Evolutionary conservation across 2,113 vertebrate species (phyloP).

Genomic region (Apus apus): DNA sequence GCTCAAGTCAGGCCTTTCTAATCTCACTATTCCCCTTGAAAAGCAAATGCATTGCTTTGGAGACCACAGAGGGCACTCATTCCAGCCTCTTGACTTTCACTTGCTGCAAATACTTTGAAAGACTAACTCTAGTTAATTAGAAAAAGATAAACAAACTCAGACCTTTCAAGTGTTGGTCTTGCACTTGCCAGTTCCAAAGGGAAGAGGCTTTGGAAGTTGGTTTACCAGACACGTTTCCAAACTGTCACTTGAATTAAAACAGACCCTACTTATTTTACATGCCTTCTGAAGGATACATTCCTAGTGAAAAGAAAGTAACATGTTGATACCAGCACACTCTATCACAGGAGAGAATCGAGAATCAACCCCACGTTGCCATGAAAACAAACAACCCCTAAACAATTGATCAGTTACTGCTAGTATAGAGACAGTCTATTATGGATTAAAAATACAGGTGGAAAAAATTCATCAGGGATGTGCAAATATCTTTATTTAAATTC

Average conservation of each 20-base stretch:
- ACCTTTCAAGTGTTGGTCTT: background rate
- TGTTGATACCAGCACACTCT: constrained; percentile 43
- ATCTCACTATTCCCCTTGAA: background rate
- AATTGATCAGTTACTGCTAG: constrained; percentile 50
- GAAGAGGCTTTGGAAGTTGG: background rate
- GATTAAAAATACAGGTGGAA: constrained; percentile 44
- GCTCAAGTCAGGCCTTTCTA: background rate
- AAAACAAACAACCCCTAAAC: constrained; percentile 61
- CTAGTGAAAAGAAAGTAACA: constrained; percentile 14
- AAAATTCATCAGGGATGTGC: constrained; percentile 55
- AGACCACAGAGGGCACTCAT: background rate
- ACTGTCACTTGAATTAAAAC: background rate
- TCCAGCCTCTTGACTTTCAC: background rate
- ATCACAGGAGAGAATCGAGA: constrained; percentile 23
- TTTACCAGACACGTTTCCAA: background rate
- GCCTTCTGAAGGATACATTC: background rate
- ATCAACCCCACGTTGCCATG: constrained; percentile 22
- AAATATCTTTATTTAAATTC: constrained; percentile 56
- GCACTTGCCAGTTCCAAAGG: background rate
- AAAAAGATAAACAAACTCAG: constrained; percentile 10
- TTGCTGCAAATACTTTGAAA: background rate
- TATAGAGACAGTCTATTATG: constrained; percentile 20
- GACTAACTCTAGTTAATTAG: constrained; percentile 43
- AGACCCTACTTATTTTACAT: constrained; percentile 35
- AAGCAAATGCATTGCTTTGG: background rate